Evolutionary conservation across 2,797 vertebrate species (phyloP).

Genomic region (Loris lydekkerianus): DNA sequence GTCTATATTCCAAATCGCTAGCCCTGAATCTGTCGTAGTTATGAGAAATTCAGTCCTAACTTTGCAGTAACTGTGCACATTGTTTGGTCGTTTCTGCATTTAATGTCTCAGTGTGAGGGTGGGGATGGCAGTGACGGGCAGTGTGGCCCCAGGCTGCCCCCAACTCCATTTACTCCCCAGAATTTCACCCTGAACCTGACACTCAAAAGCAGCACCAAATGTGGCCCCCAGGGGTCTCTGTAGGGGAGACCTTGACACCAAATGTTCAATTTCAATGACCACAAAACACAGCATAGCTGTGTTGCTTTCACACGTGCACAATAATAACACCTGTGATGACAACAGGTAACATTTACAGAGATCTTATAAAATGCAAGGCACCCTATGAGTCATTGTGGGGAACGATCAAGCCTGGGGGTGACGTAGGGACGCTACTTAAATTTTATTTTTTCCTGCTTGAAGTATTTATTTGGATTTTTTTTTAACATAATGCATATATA

Average conservation of each 20-base stretch:
- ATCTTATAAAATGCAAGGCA: background rate
- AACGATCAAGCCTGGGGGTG: no score
- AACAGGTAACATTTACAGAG: accelerated
- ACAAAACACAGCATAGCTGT: background rate
- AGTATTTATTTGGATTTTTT: no score
- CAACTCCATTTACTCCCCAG: background rate
- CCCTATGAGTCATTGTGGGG: no score
- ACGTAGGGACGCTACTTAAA: no score
- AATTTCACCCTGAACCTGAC: background rate
- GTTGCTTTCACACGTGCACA: accelerated
- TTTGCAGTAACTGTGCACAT: accelerated
- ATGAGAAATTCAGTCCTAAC: background rate
- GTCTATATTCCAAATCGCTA: background rate
- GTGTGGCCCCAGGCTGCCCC: background rate
- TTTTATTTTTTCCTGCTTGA: no score
- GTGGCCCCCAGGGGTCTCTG: accelerated
- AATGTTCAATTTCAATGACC: accelerated
- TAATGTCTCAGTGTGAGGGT: background rate
- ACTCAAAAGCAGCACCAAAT: background rate
- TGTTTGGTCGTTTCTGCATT: background rate
- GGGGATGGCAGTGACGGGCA: accelerated
- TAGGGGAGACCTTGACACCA: accelerated
- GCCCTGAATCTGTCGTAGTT: background rate
- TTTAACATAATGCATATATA: no score
- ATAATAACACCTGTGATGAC: background rate